Percentiles rank a stretch among this genome's conserved stretches.
phyloP scores from a whole-genome alignment of 2,797 vertebrate species.

The Enteromius paludinosus region DNA sequence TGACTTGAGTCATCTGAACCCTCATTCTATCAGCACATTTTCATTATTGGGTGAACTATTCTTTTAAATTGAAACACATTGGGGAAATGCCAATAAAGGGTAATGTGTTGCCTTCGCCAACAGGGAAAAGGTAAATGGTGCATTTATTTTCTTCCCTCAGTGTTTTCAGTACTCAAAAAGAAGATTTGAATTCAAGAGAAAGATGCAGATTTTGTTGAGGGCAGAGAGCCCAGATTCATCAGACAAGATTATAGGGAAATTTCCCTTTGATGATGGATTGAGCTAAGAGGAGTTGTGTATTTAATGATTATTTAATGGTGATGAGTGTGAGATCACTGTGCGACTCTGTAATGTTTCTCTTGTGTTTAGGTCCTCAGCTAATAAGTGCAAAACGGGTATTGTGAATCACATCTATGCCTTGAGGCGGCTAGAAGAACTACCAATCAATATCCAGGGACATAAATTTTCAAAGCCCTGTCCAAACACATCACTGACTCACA shows the following conservation, averaged over 20 bases:
- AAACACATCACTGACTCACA: constrained; percentile 33
- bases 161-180: neutral
- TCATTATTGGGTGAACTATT: neutral
- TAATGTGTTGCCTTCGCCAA: neutral
- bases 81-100: neutral
- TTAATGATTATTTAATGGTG: constrained; percentile 39
- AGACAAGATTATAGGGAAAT: neutral
- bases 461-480: constrained; percentile 17
- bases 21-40: neutral
- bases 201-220: neutral
- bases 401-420: constrained; percentile 20
- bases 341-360: constrained; percentile 18
- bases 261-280: constrained; percentile 24
- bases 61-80: neutral
- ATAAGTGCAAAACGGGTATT: constrained; percentile 2
- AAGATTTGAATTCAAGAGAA: neutral
- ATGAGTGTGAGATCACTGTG: constrained; percentile 21
- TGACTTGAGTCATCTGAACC: neutral
- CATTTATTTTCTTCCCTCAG: neutral
- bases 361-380: constrained; percentile 7
- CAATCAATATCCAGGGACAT: constrained; percentile 37
- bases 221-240: neutral
- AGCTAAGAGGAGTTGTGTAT: constrained; percentile 4
- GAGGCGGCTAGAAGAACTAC: neutral
- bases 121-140: neutral